A percentile compares a stretch with the other conserved stretches of the same genome.
Evolutionary conservation across 2,888 invertebrate genomes (phyloP).

Genomic region (Perizoma affinitatum): DNA sequence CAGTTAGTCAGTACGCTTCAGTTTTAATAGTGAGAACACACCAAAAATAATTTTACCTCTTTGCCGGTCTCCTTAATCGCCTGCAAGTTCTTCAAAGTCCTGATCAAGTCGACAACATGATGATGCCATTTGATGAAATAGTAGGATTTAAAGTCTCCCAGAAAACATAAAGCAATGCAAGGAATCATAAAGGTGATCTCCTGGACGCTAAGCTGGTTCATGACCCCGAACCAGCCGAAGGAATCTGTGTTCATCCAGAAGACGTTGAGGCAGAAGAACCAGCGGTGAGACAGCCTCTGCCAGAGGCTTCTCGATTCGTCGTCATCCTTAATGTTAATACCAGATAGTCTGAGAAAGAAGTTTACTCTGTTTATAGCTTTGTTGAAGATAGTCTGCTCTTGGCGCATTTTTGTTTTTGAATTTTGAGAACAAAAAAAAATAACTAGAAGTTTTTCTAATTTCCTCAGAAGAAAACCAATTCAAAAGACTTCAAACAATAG

Average conservation of each 20-base stretch:
- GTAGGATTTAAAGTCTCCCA: conserved; percentile 49
- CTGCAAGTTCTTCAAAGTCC: conserved; percentile 37
- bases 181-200: conserved; percentile 51
- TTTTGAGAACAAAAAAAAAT: too few relatives aligned
- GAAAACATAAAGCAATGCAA: conserved; percentile 46
- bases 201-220: conserved; percentile 34
- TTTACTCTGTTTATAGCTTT: conserved; percentile 42
- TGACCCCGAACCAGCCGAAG: conserved; percentile 19
- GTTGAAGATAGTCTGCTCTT: conserved; percentile 42
- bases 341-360: conserved; percentile 33
- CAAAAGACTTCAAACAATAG: too few relatives aligned
- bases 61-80: conserved; percentile 5
- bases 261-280: conserved; percentile 41
- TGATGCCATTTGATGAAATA: conserved; percentile 45
- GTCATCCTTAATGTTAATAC: conserved; percentile 21
- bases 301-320: not conserved
- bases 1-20: too few relatives aligned
- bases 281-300: conserved; percentile 37
- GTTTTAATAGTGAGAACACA: too few relatives aligned
- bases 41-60: conserved; percentile 4
- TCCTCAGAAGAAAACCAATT: too few relatives aligned
- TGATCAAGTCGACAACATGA: conserved; percentile 44
- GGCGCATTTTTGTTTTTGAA: conserved; percentile 29
- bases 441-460: too few relatives aligned
- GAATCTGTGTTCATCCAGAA: conserved; percentile 37